A percentile compares a stretch with the other conserved stretches of the same genome.
Evolutionary conservation across 2,113 vertebrate genomes (phyloP).

Genomic region (Centrocercus urophasianus): DNA sequence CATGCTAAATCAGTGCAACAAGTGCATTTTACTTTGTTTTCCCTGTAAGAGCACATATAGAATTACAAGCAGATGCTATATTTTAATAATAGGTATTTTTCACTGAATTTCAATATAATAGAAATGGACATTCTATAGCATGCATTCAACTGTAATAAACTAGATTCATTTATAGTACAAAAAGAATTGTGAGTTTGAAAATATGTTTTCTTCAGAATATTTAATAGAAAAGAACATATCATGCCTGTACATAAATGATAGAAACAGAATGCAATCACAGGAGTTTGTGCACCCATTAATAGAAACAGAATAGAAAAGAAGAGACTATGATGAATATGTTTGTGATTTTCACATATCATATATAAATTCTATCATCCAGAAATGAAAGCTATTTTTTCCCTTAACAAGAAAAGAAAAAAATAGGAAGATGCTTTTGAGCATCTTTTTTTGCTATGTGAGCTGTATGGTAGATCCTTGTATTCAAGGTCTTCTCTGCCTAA

Average conservation of each 20-base stretch:
- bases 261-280: conserved; percentile 32
- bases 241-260: conserved; percentile 34
- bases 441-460: neutral
- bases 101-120: conserved; percentile 34
- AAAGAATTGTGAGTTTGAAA: conserved; percentile 24
- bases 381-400: conserved; percentile 38
- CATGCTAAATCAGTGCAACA: conserved; percentile 38
- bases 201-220: conserved; percentile 47
- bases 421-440: neutral
- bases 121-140: conserved; percentile 36
- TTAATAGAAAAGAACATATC: conserved; percentile 44
- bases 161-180: conserved; percentile 40
- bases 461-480: neutral
- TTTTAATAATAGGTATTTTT: conserved; percentile 51
- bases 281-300: conserved; percentile 24
- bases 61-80: conserved; percentile 23
- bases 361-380: conserved; percentile 50
- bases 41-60: neutral
- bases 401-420: neutral
- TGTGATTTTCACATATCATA: conserved; percentile 38
- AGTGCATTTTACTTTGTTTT: neutral
- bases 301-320: conserved; percentile 3
- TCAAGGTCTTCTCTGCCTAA: conserved; percentile 2
- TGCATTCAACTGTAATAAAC: conserved; percentile 55
- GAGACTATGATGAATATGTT: conserved; percentile 46